Base-by-base conservation (phyloP, 2,797 vertebrate genomes). In the Enteromius anoplus region DNA sequence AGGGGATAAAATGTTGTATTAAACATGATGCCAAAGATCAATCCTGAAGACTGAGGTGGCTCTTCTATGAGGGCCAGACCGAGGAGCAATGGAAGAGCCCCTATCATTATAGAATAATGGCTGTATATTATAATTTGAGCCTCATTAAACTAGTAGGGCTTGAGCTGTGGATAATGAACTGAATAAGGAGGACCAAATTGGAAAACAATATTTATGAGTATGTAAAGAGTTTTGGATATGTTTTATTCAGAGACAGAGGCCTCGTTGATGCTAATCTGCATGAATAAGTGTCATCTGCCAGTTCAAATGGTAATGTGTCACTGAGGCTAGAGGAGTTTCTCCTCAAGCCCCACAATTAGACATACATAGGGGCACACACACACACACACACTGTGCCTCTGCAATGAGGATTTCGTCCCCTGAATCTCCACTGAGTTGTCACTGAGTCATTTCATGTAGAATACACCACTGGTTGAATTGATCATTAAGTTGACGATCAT, bases 291-390 rank as follows among this genome's bases (percentile, higher is more conserved):
- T 86, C 84, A 87, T 88, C 87, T 86, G 80, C 86, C 80, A 85
- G 84, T 84, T 85, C 87, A 79, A 85, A 88, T 87, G 82, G 81
- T 88, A 89, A 88, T 88, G 84, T 87, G 87, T 89, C 85, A 87
- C 75, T 45, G 78, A 77, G 66, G 80, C 82, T 70, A 76, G 71
- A 81, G 72, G 84, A 82, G 62, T 47, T 78, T 60, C 70, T 65
- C 77, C 64, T 83, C 65, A 70, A 75, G 37, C 79, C 70, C 60
- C 82, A 86, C 65, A 75, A 80, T 76, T 17, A 83, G 26, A 84
- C 80, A 53, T 65, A 80, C n/a, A 86, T 45, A 65, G 42, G 75
- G 45, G 26, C 64, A 72, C 64, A 72, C 55, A 76, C 7, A 53
- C 65, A 55, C 45, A 82, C 73, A 53, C 65, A 70, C 65, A 78